phyloP scores from a whole-genome alignment of 2,888 invertebrate species.

The Ischnus inquisitorius region DNA sequence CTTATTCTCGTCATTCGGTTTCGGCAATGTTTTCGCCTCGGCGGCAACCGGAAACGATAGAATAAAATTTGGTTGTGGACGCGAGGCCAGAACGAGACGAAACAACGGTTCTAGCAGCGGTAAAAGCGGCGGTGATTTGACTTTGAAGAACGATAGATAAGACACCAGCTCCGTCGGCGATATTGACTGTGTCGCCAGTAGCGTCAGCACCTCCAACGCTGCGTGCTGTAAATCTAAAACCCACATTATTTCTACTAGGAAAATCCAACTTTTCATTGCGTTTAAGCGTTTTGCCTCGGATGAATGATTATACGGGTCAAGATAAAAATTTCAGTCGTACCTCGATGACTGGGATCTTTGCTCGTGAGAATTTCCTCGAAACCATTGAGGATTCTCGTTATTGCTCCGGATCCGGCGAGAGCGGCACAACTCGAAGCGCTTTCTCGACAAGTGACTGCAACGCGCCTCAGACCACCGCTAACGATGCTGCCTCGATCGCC shows the following conservation, averaged over 20 bases:
- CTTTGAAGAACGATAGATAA: constrained; percentile 88
- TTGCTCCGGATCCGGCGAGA: constrained; percentile 84
- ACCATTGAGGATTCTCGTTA: constrained; percentile 83
- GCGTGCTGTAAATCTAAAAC: constrained; percentile 89
- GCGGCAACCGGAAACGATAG: constrained; percentile 86
- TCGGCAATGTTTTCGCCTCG: constrained; percentile 62
- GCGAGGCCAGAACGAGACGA: constrained; percentile 86
- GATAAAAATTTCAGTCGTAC: constrained; percentile 69
- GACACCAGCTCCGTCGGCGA: constrained; percentile 87
- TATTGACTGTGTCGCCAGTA: constrained; percentile 87
- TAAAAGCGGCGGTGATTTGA: constrained; percentile 86
- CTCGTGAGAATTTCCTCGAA: constrained; percentile 80
- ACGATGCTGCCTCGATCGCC: constrained; percentile 78
- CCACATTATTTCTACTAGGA: neutral
- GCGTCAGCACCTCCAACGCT: constrained; percentile 88
- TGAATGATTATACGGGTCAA: too few relatives aligned
- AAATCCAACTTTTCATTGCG: neutral
- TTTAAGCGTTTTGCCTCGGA: too few relatives aligned
- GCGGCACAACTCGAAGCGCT: constrained; percentile 84
- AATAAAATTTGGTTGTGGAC: constrained; percentile 87
- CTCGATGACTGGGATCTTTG: constrained; percentile 79
- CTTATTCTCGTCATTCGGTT: constrained; percentile 71
- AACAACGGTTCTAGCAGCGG: constrained; percentile 87
- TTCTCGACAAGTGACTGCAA: constrained; percentile 84
- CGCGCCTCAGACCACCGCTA: constrained; percentile 81